Evolutionary conservation across 1,140 invertebrate species (phyloP).

Genomic region (Nautilus pompilius): DNA sequence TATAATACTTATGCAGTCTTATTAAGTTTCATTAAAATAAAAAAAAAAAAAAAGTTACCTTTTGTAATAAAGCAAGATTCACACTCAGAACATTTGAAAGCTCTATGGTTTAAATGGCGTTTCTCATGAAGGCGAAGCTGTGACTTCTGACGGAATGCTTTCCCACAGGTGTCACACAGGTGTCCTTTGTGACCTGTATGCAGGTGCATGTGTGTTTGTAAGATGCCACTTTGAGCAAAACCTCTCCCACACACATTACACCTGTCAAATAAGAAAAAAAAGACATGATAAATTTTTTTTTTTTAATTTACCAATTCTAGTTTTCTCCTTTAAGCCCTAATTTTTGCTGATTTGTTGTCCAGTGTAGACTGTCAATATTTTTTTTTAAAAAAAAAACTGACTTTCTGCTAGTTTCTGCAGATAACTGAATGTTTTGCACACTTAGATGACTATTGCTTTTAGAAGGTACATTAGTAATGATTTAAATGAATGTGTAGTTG

Average conservation of each 20-base stretch:
- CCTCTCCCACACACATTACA: constrained; percentile 51
- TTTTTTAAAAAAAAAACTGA: too few relatives aligned
- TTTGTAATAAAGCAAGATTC: constrained; percentile 50
- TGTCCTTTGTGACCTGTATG: constrained; percentile 52
- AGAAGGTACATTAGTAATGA: too few relatives aligned
- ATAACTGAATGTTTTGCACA: too few relatives aligned
- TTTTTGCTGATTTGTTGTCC: too few relatives aligned
- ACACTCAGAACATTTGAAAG: constrained; percentile 51
- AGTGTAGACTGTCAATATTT: too few relatives aligned
- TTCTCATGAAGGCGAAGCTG: constrained; percentile 53
- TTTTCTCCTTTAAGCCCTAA: neutral
- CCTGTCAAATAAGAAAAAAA: constrained; percentile 30
- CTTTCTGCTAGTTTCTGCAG: too few relatives aligned
- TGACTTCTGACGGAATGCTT: constrained; percentile 55
- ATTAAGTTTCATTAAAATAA: neutral
- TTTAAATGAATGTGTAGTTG: too few relatives aligned
- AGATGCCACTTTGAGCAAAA: constrained; percentile 54
- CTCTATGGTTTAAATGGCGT: constrained; percentile 48
- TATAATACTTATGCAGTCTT: too few relatives aligned
- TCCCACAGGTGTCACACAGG: constrained; percentile 56
- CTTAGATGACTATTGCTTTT: too few relatives aligned
- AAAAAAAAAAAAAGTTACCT: constrained; percentile 30
- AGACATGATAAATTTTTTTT: neutral
- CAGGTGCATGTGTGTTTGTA: constrained; percentile 54
- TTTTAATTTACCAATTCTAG: neutral